Evolutionary conservation across 2,113 vertebrate species (phyloP).

Genomic region (Marmota flaviventris): DNA sequence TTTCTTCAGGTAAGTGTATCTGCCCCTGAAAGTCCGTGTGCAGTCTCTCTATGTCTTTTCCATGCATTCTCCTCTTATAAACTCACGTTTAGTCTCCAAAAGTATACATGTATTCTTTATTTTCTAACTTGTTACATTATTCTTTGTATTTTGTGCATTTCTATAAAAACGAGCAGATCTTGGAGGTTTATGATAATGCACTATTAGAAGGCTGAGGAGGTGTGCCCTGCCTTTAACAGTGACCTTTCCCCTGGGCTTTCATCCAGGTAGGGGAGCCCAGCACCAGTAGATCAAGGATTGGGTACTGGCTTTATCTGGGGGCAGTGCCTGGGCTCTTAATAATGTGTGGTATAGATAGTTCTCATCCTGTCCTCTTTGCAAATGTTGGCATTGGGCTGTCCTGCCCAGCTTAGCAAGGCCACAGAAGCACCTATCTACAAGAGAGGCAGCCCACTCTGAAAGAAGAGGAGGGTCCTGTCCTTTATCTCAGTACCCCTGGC

Average conservation of each 20-base stretch:
- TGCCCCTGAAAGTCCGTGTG: too few species aligned
- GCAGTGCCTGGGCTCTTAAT: accelerated
- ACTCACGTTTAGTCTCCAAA: not conserved
- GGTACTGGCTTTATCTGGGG: accelerated
- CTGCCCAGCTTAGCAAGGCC: not conserved
- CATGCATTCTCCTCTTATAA: not conserved
- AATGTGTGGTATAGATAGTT: not conserved
- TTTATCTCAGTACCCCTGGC: accelerated
- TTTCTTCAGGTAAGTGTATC: not conserved
- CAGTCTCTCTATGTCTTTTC: too few species aligned
- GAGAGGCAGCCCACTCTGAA: too few species aligned
- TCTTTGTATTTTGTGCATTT: not conserved
- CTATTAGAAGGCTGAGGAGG: not conserved
- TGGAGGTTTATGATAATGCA: too few species aligned
- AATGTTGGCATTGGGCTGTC: not conserved
- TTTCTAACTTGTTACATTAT: not conserved
- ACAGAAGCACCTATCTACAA: accelerated
- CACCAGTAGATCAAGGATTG: not conserved
- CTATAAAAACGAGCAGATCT: not conserved
- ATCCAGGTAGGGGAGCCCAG: too few species aligned
- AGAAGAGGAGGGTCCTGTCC: not conserved
- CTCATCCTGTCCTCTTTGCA: not conserved
- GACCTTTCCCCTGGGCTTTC: not conserved
- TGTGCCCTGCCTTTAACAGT: not conserved
- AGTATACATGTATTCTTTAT: too few species aligned